Evolutionary conservation across 2,888 invertebrate species (phyloP), one percentile per base, ranked within the genome.

Genomic region (Pammene aurita): DNA sequence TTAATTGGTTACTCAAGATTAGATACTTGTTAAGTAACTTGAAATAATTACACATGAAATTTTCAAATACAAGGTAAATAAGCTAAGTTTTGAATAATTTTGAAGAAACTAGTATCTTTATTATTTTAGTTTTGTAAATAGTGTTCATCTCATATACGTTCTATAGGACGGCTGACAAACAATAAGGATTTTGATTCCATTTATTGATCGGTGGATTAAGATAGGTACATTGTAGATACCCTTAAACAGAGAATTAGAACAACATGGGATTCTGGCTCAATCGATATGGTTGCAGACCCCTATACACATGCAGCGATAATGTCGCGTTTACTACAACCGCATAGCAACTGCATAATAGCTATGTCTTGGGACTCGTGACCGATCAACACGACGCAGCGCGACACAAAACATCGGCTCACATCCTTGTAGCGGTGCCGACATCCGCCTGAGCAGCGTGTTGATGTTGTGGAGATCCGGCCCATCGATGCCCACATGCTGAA

Each of bases 381-480:
- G 72, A 79, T 75, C 72, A 71, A 77, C 84, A 82, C 82, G 84
- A 73, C 46, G 68, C 73, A 74, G 76, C 75, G 80, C 80, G 80
- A 83, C 62, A 84, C 74, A 80, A 82, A 78, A 74, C 77, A 80
- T 77, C 70, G 76, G 77, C 80, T 75, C 74, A 84, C 80, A 88
- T 88, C 87, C 85, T 85, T 84, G 84, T 86, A 26, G 26, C 26
- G 80, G 75, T 58, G 52, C 62, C 56, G 50, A 41, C 57, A 83
- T 82, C 82, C 83, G 80, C 68, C 67, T 81, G 58, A 41, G 54
- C 48, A 52, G 26, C 50, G n/a, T 65, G 61, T 68, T 66, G 68
- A 71, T 64, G 60, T 58, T 55, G 65, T n/a, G 57, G 46, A 69
- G 65, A 69, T 69, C 69, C 69, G 69, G 69, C 52, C 68, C 48